Conservation (phyloP, 1,140 invertebrate species). For the Drosophila nannoptera region DNA sequence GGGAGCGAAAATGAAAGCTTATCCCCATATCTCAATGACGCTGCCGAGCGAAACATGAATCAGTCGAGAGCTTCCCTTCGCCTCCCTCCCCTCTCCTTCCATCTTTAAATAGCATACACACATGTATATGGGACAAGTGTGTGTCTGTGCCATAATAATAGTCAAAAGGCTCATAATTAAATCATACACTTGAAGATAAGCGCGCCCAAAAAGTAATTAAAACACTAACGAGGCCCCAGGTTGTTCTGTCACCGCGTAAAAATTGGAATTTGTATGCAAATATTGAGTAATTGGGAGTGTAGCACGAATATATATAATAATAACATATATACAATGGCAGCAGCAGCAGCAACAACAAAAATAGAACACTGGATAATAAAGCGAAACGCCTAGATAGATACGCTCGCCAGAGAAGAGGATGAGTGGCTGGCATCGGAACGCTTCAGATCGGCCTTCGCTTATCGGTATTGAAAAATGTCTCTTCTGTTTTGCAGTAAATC, state of each 20-base stretch:
- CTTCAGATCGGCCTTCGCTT: background rate
- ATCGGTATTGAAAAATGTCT: no score
- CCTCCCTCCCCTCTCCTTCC: no score
- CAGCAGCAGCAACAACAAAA: conserved; percentile 7
- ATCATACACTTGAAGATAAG: conserved; percentile 54
- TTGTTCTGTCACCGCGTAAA: conserved; percentile 10
- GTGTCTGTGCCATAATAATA: conserved; percentile 29
- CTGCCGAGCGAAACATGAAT: no score
- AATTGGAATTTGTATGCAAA: conserved; percentile 35
- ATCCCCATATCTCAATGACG: no score
- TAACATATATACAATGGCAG: conserved; percentile 18
- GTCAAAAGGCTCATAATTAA: conserved; percentile 61
- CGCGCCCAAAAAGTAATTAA: conserved; percentile 44
- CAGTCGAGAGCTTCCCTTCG: no score
- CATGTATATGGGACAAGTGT: background rate
- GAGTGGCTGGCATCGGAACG: no score
- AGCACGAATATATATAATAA: no score
- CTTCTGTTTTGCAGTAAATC: no score
- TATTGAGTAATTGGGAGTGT: conserved; percentile 39
- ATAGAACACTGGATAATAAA: no score
- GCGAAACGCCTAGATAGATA: background rate
- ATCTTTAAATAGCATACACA: background rate
- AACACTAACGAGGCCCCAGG: conserved; percentile 30
- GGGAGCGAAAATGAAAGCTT: no score
- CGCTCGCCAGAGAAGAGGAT: conserved; percentile 1